phyloP scores from a whole-genome alignment of 2,888 invertebrate species.

The Pherbina coryleti region DNA sequence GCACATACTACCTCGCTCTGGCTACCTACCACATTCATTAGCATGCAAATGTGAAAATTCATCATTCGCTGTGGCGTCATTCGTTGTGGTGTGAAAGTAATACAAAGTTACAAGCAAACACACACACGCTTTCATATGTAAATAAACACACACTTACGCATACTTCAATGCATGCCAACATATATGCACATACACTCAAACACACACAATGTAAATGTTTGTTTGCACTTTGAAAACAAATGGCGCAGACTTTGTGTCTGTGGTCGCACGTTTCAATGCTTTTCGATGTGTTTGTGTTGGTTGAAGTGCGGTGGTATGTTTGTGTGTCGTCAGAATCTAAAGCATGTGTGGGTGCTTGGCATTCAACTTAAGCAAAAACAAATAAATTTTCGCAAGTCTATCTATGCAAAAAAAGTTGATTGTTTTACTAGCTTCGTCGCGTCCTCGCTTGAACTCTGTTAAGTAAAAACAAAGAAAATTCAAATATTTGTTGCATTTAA shows the following conservation, averaged over 20 bases:
- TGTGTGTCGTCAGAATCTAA: too few species aligned
- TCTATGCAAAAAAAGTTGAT: too few species aligned
- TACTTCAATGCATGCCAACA: background rate
- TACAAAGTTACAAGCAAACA: background rate
- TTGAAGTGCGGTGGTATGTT: too few species aligned
- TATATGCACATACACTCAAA: background rate
- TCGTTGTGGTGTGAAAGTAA: conserved; percentile 6
- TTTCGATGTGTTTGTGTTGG: background rate
- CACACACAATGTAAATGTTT: background rate
- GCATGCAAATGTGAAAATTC: conserved; percentile 24
- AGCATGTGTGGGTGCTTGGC: too few species aligned
- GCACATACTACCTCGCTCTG: background rate
- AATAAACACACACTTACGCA: background rate
- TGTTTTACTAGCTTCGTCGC: too few species aligned
- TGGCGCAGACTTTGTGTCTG: background rate
- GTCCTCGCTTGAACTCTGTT: too few species aligned
- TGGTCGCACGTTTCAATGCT: background rate
- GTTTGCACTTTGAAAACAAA: background rate
- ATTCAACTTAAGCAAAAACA: too few species aligned
- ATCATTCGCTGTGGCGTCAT: conserved; percentile 16
- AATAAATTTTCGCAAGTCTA: too few species aligned
- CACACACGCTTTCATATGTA: background rate
- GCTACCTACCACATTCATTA: conserved; percentile 16
- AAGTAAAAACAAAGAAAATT: too few species aligned
- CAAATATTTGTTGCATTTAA: too few species aligned